Evolutionary conservation across 30 jellyfish, hydroid and myxozoan genomes (phyloP), one percentile per base, ranked within the genome.

Genomic region (Aurelia coerulea): DNA sequence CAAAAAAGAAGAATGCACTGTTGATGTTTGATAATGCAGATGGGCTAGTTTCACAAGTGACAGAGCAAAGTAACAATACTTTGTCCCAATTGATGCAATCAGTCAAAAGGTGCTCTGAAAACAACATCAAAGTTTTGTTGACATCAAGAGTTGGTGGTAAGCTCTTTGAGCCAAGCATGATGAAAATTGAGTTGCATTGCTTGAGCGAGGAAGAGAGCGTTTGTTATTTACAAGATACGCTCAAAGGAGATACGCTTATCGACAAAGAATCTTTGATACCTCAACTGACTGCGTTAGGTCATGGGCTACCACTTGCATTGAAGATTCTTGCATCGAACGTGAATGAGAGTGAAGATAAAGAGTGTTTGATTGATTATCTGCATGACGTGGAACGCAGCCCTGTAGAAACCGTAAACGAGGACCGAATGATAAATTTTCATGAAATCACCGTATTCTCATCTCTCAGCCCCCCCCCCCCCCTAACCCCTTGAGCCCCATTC

Each of bases 221-320:
- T 17, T 13, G 15, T 41, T 67, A 67, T 32, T 15, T 67, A 17
- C 54, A 67, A 17, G 41, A 41, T 67, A 5, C 41, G 10, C 50
- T 67, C 23, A 67, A 8, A 18, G 50, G 4, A 32, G 56, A 19
- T 17, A 67, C 78, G 5, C 46, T 67, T 15, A 32, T 67, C 29
- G 78, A 67, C 78, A 67, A 50, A 29, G 78, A 67, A 9, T 15
- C 41, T 32, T 50, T 67, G 8, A 32, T 67, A 15, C 50, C 15
- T 9, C 78, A 35, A 5, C 8, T 67, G 41, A 67, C 2, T 67
- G 50, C 41, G n/a, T 67, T 15, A 41, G 46, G 78, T 17, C 41
- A 67, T 17, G 78, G 78, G 46, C 37, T 67, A 59, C 78, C 78
- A 23, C 50, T 67, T 7, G 78, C 78, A 15, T 50, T 67, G 6